Evolutionary conservation across 2,113 vertebrate genomes (phyloP).

Genomic region (Pyxicephalus adspersus): DNA sequence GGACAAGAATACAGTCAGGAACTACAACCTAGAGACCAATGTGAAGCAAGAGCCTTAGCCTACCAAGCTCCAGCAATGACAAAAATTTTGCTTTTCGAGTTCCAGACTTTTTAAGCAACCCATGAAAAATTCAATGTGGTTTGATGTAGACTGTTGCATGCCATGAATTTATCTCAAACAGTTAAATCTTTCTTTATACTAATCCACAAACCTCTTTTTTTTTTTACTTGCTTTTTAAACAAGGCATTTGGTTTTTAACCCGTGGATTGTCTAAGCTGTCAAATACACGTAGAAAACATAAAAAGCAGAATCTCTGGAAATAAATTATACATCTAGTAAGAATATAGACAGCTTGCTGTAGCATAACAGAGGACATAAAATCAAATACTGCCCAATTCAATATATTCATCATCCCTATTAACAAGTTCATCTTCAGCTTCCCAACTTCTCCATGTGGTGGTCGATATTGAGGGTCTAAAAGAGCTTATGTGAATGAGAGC

Average conservation of each 20-base stretch:
- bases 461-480: constrained; percentile 80
- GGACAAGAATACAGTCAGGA: too few relatives aligned
- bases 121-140: too few relatives aligned
- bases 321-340: constrained; percentile 36
- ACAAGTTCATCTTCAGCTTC: constrained; percentile 80
- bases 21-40: too few relatives aligned
- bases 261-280: background rate
- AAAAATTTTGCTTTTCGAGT: too few relatives aligned
- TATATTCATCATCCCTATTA: constrained; percentile 79
- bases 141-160: too few relatives aligned
- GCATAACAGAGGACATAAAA: background rate
- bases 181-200: too few relatives aligned
- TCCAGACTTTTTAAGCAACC: too few relatives aligned
- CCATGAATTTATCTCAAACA: too few relatives aligned
- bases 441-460: constrained; percentile 77
- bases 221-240: constrained; percentile 17
- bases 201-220: background rate
- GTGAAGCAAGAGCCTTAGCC: too few relatives aligned
- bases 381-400: constrained; percentile 69
- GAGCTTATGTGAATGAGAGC: constrained; percentile 74
- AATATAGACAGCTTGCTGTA: background rate
- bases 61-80: too few relatives aligned
- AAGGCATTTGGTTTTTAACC: background rate
- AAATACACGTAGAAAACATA: constrained; percentile 1
- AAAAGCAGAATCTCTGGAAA: constrained; percentile 35